Percentiles rank a stretch among this genome's conserved stretches.
phyloP scores from a whole-genome alignment of 2,113 vertebrate genomes.

The Atlantisia rogersi region DNA sequence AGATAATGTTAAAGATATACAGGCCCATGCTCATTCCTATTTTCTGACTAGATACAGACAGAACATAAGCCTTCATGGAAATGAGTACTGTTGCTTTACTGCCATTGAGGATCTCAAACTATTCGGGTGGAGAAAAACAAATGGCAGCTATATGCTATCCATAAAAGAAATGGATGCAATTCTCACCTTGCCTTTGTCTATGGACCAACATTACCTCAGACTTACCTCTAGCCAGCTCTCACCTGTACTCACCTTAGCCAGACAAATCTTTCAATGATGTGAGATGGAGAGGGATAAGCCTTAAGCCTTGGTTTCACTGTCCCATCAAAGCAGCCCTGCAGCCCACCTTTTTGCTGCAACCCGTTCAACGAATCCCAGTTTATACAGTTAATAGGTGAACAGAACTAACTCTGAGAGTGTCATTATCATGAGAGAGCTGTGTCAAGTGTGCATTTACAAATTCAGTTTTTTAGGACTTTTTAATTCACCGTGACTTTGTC shows the following conservation, averaged over 20 bases:
- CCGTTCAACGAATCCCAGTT: neutral
- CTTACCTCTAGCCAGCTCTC: neutral
- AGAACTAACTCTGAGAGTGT: neutral
- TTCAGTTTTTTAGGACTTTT: neutral
- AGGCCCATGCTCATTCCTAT: neutral
- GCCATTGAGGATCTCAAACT: neutral
- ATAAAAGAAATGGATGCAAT: neutral
- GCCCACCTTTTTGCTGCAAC: neutral
- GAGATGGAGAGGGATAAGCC: neutral
- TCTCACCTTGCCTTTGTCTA: neutral
- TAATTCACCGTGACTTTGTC: neutral
- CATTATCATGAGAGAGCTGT: neutral
- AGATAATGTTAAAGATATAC: neutral
- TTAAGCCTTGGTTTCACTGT: neutral
- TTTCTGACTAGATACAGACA: neutral
- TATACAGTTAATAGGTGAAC: neutral
- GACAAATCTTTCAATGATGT: neutral
- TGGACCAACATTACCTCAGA: neutral
- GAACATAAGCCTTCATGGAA: neutral
- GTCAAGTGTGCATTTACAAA: neutral
- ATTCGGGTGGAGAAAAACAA: neutral
- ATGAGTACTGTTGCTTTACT: rapidly evolving
- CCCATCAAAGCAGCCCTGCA: neutral
- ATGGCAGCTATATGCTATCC: neutral
- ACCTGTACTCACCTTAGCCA: neutral